phyloP scores from a whole-genome alignment of 2,888 invertebrate genomes.

The Bimastos eiseni region DNA sequence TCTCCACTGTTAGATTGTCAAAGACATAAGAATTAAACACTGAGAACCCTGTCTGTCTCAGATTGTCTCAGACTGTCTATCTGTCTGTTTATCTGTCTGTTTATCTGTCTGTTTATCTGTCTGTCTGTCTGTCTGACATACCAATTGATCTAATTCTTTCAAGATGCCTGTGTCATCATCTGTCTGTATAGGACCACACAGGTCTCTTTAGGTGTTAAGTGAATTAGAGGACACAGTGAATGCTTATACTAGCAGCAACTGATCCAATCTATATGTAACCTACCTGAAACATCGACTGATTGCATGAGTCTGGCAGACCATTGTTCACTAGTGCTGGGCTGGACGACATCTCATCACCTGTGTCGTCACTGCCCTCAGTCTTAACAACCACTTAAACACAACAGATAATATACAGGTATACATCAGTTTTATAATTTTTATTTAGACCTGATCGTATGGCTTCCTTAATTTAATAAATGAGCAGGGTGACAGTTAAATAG shows the following conservation, averaged over 20 bases:
- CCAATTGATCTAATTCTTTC: too few species aligned
- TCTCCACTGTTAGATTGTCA: neutral
- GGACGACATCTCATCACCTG: constrained; percentile 14
- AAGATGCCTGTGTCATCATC: neutral
- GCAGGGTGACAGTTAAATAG: too few species aligned
- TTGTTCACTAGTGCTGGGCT: constrained; percentile 17
- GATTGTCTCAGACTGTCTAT: neutral
- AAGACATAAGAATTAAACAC: neutral
- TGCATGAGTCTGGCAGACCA: neutral
- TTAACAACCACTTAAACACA: neutral
- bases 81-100: too few species aligned
- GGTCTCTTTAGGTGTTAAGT: neutral
- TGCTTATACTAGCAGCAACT: too few species aligned
- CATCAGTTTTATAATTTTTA: neutral
- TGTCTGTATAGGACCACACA: neutral
- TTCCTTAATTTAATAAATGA: neutral
- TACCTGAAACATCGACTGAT: neutral
- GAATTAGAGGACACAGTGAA: too few species aligned
- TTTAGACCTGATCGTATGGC: neutral
- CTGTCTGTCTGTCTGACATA: neutral
- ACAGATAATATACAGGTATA: neutral
- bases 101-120: neutral
- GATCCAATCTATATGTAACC: too few species aligned
- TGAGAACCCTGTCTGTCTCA: neutral
- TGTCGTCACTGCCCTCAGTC: neutral